These are phyloP conservation scores for Amblyopsis hoosieri DNA, from an alignment of 2,797 vertebrate genomes.

Conservation along the genomic window DNA sequence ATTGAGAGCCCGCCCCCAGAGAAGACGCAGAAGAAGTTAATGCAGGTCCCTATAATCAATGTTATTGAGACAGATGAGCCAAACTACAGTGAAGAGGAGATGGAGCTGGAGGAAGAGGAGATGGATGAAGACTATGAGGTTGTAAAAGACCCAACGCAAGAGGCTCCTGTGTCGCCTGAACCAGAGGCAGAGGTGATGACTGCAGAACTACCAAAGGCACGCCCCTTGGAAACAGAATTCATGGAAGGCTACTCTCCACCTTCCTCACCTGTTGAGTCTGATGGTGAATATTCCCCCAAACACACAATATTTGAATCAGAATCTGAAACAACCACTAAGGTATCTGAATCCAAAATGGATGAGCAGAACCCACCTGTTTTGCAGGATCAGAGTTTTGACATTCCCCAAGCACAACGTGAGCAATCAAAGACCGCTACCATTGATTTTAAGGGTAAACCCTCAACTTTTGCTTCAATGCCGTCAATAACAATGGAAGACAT, in stretches of 20 bases:
- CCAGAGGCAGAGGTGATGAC: conserved; percentile 34
- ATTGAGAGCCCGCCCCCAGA: conserved; percentile 30
- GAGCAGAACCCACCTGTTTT: conserved; percentile 9
- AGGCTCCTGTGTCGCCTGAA: conserved; percentile 26
- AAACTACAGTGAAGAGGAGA: conserved; percentile 77
- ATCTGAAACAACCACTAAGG: conserved; percentile 25
- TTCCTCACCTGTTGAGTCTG: conserved; percentile 69
- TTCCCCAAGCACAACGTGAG: conserved; percentile 31
- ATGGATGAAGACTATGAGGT: conserved; percentile 65
- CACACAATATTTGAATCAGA: conserved; percentile 38
- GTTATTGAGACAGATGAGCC: conserved; percentile 82
- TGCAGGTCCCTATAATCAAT: conserved; percentile 83
- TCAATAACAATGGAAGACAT: conserved; percentile 52
- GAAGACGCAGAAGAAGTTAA: conserved; percentile 62
- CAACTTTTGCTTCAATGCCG: conserved; percentile 22
- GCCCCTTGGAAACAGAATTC: conserved; percentile 63
- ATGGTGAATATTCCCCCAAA: conserved; percentile 64
- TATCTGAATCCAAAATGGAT: conserved; percentile 22
- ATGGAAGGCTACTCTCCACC: conserved; percentile 65
- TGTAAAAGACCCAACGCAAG: conserved; percentile 49
- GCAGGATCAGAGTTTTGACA: conserved; percentile 21
- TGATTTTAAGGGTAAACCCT: conserved; percentile 30
- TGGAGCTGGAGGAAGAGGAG: conserved; percentile 61
- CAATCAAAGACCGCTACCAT: conserved; percentile 21
- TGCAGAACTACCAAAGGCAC: conserved; percentile 38